Evolutionary conservation across 1,140 invertebrate species (phyloP).

Genomic region (Cherax destructor): DNA sequence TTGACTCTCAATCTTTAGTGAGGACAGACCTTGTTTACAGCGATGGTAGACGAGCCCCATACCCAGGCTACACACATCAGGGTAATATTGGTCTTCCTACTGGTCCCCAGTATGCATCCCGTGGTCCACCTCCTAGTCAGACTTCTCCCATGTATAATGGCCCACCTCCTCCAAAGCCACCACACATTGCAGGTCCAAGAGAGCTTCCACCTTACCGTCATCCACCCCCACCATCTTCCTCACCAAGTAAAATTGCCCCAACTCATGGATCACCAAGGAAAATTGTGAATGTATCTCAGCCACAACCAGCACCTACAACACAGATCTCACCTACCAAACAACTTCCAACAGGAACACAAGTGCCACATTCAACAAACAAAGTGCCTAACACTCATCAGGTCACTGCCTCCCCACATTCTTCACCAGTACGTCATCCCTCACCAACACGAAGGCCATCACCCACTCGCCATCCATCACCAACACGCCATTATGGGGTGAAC

Average conservation of each 20-base stretch:
- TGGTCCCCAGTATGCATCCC: slow-evolving; percentile 25
- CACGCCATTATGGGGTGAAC: slow-evolving; percentile 20
- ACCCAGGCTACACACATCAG: slow-evolving; percentile 41
- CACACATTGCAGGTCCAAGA: slow-evolving; percentile 28
- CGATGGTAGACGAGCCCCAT: slow-evolving; percentile 44
- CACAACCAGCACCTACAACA: slow-evolving; percentile 6
- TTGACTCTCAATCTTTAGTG: slow-evolving; percentile 22
- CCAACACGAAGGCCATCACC: slow-evolving; percentile 41
- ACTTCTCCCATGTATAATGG: slow-evolving; percentile 53
- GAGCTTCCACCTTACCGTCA: slow-evolving; percentile 59
- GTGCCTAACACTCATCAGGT: slow-evolving; percentile 44
- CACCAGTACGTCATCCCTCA: slow-evolving; percentile 54
- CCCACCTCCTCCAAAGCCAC: slow-evolving; percentile 58
- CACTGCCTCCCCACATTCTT: slow-evolving; percentile 39
- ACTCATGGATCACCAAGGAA: slow-evolving; percentile 54
- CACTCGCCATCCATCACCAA: slow-evolving; percentile 45
- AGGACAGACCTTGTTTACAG: slow-evolving; percentile 58
- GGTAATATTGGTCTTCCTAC: slow-evolving; percentile 3
- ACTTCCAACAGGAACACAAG: slow-evolving; percentile 23
- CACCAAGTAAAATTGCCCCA: slow-evolving; percentile 42
- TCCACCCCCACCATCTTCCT: slow-evolving; percentile 44
- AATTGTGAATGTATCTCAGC: slow-evolving; percentile 3
- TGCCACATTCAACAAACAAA: slow-evolving; percentile 55
- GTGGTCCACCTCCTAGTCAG: slow-evolving; percentile 62
- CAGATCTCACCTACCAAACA: slow-evolving; percentile 53